phyloP scores from a whole-genome alignment of 2,888 invertebrate species.

The Craniophora ligustri region DNA sequence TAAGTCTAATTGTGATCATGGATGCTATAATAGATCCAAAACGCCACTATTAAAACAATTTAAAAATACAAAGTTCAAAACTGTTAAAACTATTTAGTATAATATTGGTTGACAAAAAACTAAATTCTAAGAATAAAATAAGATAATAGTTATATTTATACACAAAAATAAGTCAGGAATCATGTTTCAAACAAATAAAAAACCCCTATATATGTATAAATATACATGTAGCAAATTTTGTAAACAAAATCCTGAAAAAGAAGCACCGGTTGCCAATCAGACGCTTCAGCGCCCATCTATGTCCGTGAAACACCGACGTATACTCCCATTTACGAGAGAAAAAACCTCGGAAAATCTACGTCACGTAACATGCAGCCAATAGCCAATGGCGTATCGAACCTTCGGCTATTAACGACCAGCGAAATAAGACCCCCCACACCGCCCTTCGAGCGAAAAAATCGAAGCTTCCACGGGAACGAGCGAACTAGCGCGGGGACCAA shows the following conservation, averaged over 20 bases:
- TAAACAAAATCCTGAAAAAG: conserved; percentile 26
- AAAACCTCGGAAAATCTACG: conserved; percentile 85
- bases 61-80: no score
- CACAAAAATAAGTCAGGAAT: not conserved
- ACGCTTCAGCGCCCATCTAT: conserved; percentile 52
- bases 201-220: no score
- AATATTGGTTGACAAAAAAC: no score
- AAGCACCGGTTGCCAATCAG: conserved; percentile 66
- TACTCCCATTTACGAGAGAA: conserved; percentile 70
- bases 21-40: no score
- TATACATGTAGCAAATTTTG: no score
- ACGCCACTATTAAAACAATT: no score
- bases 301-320: conserved; percentile 54
- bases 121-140: no score
- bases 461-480: conserved; percentile 6
- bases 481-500: conserved; percentile 47
- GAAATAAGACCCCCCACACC: conserved; percentile 57
- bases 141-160: no score
- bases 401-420: conserved; percentile 60
- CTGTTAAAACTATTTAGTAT: no score
- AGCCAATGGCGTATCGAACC: conserved; percentile 85
- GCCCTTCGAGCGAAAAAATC: conserved; percentile 32
- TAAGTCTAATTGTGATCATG: no score
- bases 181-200: no score
- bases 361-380: conserved; percentile 76